phyloP scores from a whole-genome alignment of 2,797 vertebrate species.

The Sebastes oblongus region DNA sequence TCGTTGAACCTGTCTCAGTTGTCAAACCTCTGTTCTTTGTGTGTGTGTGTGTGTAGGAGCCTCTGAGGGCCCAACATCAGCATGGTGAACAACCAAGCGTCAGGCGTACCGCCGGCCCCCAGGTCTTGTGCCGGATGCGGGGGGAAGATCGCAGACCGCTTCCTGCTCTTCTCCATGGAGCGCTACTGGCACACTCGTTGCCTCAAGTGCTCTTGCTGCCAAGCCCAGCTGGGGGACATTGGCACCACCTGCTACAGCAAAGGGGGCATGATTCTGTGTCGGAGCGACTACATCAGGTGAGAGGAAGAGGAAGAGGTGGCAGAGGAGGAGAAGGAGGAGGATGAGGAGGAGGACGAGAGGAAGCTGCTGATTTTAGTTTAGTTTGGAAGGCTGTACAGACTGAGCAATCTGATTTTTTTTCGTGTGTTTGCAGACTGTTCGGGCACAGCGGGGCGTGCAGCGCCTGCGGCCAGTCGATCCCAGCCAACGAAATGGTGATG shows the following conservation, averaged over 20 bases:
- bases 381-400: not conserved
- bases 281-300: slow-evolving; percentile 86
- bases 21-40: not conserved
- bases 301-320: slow-evolving; percentile 10
- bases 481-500: slow-evolving; percentile 90
- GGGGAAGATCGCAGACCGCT: slow-evolving; percentile 83
- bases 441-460: slow-evolving; percentile 86
- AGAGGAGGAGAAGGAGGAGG: not conserved
- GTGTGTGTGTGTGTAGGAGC: slow-evolving; percentile 29
- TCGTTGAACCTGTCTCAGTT: not conserved
- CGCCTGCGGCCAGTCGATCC: slow-evolving; percentile 86
- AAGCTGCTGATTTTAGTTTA: slow-evolving; percentile 9
- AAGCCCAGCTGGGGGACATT: slow-evolving; percentile 85
- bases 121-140: slow-evolving; percentile 83
- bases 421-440: slow-evolving; percentile 79
- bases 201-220: slow-evolving; percentile 87
- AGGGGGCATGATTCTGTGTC: slow-evolving; percentile 85
- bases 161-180: slow-evolving; percentile 87
- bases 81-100: slow-evolving; percentile 84
- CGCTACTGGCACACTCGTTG: slow-evolving; percentile 88
- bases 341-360: not conserved
- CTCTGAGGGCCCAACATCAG: slow-evolving; percentile 28
- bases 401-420: slow-evolving; percentile 29
- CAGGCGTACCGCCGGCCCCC: slow-evolving; percentile 68
- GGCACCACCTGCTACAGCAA: slow-evolving; percentile 86